Conservation (phyloP, 2,888 invertebrate genomes). For the Heteromyza rotundicornis region DNA sequence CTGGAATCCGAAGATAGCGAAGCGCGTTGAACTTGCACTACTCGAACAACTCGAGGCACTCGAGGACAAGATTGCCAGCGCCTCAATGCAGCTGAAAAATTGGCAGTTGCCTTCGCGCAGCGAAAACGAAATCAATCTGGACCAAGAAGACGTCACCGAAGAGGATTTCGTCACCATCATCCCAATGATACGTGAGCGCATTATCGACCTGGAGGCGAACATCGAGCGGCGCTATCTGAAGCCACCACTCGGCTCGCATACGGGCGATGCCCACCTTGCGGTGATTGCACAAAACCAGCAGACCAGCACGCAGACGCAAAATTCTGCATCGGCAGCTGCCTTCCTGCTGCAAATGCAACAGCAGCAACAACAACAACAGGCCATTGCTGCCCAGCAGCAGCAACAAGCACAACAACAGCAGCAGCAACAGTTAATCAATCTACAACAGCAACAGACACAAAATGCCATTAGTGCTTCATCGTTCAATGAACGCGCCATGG, state of each 20-base stretch:
- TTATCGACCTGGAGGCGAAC: conserved; percentile 84
- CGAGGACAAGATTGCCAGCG: conserved; percentile 87
- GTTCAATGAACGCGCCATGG: conserved; percentile 55
- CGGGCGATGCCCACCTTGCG: conserved; percentile 70
- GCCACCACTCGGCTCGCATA: conserved; percentile 76
- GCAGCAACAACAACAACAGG: conserved; percentile 42
- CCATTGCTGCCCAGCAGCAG: conserved; percentile 39
- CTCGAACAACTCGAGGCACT: conserved; percentile 84
- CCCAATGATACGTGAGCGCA: conserved; percentile 68
- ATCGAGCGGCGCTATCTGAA: conserved; percentile 93
- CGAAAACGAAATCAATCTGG: conserved; percentile 65
- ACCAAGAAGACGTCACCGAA: conserved; percentile 62
- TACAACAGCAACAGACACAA: conserved; percentile 42
- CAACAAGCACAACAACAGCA: conserved; percentile 50
- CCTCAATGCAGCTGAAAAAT: conserved; percentile 89
- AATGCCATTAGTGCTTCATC: conserved; percentile 47
- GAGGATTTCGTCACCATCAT: conserved; percentile 67
- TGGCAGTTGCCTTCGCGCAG: conserved; percentile 77
- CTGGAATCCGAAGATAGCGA: conserved; percentile 69
- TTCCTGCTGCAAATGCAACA: conserved; percentile 56
- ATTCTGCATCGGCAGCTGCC: conserved; percentile 60
- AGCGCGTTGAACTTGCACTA: conserved; percentile 81
- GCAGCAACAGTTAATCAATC: conserved; percentile 45
- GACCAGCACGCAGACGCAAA: conserved; percentile 58
- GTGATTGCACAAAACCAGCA: conserved; percentile 66